Base-by-base conservation (phyloP, 2,888 invertebrate genomes). In the Agrochola lychnidis region DNA sequence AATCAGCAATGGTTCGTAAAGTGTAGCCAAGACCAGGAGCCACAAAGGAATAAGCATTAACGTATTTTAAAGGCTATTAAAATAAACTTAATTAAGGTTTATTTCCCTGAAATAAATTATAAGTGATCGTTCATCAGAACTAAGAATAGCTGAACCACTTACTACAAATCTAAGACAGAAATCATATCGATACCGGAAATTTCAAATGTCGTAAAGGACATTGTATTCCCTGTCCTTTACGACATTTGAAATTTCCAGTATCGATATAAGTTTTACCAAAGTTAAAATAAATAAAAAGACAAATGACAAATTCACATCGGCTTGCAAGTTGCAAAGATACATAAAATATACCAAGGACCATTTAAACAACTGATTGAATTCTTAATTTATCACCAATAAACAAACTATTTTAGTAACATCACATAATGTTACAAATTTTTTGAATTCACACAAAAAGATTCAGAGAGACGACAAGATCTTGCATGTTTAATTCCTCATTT, bases 401-500 rank as follows among this genome's bases (percentile, higher is more conserved):
- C 7, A 48, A 40, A 61, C 25, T n/a, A 69, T 56, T 76, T 56
- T 53, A 70, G 57, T 66, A 66, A 51, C 25, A 73, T 72, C 51
- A 63, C 40, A 42, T 72, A 72, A 36, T 69, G 76, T 76, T 80
- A 69, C 61, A 77, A 74, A 19, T 67, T 48, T 51, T 53, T 62
- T 22, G 25, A 72, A 71, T 63, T 56, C 25, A 78, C 71, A 83
- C 71, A 76, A 73, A 70, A 45, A 73, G 0, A 51, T 79, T 73
- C 61, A 59, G 51, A 83, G 61, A 72, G 66, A 76, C 68, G 79
- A 79, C 82, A 82, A 84, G 68, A 84, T 79, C 84, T 84, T 76
- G 84, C 76, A 86, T 86, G 61, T 84, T 74, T 64, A 75, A 86
- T 73, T 67, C n/a, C 77, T 82, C 73, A 85, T 84, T 86, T 86